Base-by-base conservation (phyloP, 1,140 invertebrate species). In the silkworm (Bombyx mori) region DNA sequence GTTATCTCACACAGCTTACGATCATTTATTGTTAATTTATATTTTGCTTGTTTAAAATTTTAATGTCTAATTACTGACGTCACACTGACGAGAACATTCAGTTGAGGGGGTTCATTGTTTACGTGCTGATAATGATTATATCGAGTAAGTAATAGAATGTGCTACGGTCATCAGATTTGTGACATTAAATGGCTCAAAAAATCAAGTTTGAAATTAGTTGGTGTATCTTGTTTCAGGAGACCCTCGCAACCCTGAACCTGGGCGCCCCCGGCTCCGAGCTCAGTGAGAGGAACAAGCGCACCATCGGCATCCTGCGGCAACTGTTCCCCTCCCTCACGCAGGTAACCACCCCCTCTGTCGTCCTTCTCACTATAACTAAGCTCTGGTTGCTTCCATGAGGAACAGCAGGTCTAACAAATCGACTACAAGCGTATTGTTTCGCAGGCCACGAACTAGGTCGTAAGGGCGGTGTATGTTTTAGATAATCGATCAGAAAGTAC, bases 401-500 rank as follows among this genome's bases (percentile, higher is more conserved):
- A 9, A 3, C 45, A 10, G 8, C 45, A 47, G 45, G 45, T 47
- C 45, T 47, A 49, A 49, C 58, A 52, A 49, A 60, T 57, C 63
- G 52, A 66, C 49, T 59, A 10, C 54, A 52, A 50, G 47, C 8
- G 59, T 53, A 56, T 57, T 68, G 44, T 61, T 64, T 56, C 50
- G 44, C 61, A 62, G 60, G 63, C 42, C 42, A 46, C 18, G 45
- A 56, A 35, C 9, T 49, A 42, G 54, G 18, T 48, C n/a, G 69
- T 76, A 72, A 79, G 69, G 69, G 60, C 62, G 69, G 67, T 69
- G 58, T 82, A 71, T 84, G 79, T 91, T 92, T 75, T 93, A 94
- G 93, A 92, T 93, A 88, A 89, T 94, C 88, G 93, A 94, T 90
- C 88, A 91, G 79, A 93, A 92, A 87, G 92, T 93, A 79, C 93